Evolutionary conservation across 2,797 vertebrate species (phyloP), one percentile per base, ranked within the genome.

Genomic region (Agapornis canus): DNA sequence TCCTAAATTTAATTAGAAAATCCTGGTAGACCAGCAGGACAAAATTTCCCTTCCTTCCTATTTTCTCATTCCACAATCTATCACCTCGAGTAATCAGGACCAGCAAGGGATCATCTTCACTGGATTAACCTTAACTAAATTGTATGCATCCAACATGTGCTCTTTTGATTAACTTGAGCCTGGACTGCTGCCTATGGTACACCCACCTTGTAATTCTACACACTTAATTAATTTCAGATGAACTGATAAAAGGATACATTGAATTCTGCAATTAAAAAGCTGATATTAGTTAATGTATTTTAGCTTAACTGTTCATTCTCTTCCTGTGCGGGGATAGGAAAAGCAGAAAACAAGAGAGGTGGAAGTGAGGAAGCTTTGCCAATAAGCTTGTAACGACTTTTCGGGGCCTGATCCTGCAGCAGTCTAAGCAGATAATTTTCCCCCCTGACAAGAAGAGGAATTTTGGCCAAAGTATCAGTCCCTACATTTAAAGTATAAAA

Each of bases 1-100:
- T 96, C 90, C 97, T 97, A 98, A 99, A 99, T 99, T 99, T 98
- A 99, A 99, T 99, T 99, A 99, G 98, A 99, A 98, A 98, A 97
- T 98, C 97, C 98, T 98, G 98, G 98, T 98, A 97, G 97, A 97
- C 97, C 96, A 90, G 96, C 95, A 97, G 97, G 97, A 96, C 97
- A 45, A 94, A 98, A 98, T 98, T 98, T 98, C 97, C 94, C 84
- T 98, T 98, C 97, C 98, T 98, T 98, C 97, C 98, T 98, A 98
- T 97, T 97, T 98, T 98, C 95, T 96, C 95, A 94, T 97, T 97
- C 96, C 96, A 97, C 97, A 97, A 97, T 98, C 97, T 98, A 98
- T 98, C 98, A 98, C 98, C 98, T 98, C 96, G 96, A 97, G 90
- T 98, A 98, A 98, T 98, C 98, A 98, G 98, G 98, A 98, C 98